Evolutionary conservation across 2,113 vertebrate species (phyloP), one percentile per base, ranked within the genome.

Genomic region (Chinchilla lanigera): DNA sequence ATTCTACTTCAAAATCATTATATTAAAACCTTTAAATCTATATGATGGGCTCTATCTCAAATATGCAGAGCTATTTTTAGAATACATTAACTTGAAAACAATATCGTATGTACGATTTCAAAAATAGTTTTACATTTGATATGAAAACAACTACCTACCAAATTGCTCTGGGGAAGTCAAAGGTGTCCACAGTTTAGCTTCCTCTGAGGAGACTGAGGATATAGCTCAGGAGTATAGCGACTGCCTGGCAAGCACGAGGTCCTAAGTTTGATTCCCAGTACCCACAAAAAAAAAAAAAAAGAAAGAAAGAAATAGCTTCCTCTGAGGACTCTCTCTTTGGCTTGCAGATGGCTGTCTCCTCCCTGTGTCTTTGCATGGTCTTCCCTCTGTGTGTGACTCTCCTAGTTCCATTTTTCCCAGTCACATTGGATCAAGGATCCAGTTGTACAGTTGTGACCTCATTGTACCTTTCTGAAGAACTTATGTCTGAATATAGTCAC

Each of bases 1-100:
- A 86, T 86, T 92, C 67, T 75, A 61, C 35, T 78, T 92, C 12
- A 63, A 82, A 84, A 77, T 95, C 56, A 78, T 54, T 85, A 17
- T 47, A 60, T 30, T 88, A 93, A 88, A 93, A 95, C 4, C 73
- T 26, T n/a, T 90, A 41, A 67, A 91, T 58, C 47, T 17, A 81
- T 83, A 93, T 63, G 24, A 11, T 41, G 58, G 78, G 30, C 77
- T 93, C 20, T 54, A 35, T 38, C 89, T 96, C 82, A 95, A 95
- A 85, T 58, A 69, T 28, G 1, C 12, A 84, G 30, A 86, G 24
- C 58, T 73, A n/a, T 4, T 20, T 50, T 80, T 80, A 93, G 94
- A 86, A 89, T 28, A 52, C 33, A 81, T 0, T 81, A 41, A 84
- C 54, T 71, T 92, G 13, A 58, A 96, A 94, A 52, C 5, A 90